Evolutionary conservation across 2,888 invertebrate species (phyloP), one percentile per base, ranked within the genome.

Genomic region (Heliothis peltigera): DNA sequence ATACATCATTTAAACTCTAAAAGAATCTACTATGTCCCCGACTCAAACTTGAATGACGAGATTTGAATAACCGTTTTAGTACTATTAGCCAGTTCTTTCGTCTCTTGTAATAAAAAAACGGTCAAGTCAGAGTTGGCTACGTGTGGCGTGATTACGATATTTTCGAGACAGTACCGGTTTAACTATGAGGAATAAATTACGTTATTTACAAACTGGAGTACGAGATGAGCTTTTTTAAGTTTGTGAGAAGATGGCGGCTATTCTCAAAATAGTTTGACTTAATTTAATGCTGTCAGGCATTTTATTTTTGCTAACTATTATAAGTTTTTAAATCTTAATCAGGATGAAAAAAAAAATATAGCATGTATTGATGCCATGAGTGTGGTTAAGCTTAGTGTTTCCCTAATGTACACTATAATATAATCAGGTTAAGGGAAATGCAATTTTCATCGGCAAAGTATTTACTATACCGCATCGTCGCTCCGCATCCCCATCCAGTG

Each of bases 51-150:
- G 75, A 75, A 77, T 77, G 68, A 75, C 75, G 48, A 59, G 68
- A 64, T 77, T 75, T 73, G 63, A 75, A 75, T 62, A 75, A 75
- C 75, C 75, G 75, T 75, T 75, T 62, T 67, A 67, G 52, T 61
- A 46, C 67, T 63, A 77, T 77, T 73, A 64, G 64, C 58, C 49
- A 42, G 72, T 71, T 61, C 73, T 28, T 60, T 59, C 55, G 77
- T 58, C 25, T 77, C 77, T 48, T 22, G 59, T 55, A 72, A 61
- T 65, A 71, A 73, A 75, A 58, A 76, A 73, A 71, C 57, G 47
- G 72, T 56, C 73, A 77, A 77, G 65, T 51, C 55, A 42, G 57
- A 73, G 77, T 57, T 42, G 57, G 42, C 42, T 15, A 52, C 21
- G 59, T 43, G 44, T 48, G 56, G 59, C 46, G 44, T 48, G 56